Conservation (phyloP, 2,797 vertebrate genomes). For the Euphonia xanthogaster region DNA sequence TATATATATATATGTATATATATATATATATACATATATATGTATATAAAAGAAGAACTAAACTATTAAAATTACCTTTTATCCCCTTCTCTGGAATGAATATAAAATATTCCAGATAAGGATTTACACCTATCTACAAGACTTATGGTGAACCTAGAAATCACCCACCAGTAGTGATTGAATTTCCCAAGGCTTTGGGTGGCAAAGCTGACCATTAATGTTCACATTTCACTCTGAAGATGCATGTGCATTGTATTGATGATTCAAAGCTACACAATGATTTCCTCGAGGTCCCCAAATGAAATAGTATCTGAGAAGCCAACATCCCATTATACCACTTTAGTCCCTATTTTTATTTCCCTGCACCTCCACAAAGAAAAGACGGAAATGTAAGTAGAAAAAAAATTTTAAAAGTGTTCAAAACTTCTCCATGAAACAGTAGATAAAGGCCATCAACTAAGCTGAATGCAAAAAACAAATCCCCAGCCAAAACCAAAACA, state of each 20-base stretch:
- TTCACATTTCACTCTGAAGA: background rate
- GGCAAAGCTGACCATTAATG: background rate
- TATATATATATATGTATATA: accelerated
- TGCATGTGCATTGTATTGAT: accelerated
- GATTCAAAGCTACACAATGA: background rate
- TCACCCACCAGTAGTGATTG: background rate
- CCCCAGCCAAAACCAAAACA: background rate
- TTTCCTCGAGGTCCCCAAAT: background rate
- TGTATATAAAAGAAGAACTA: background rate
- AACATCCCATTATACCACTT: background rate
- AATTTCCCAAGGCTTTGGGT: background rate
- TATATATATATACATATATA: background rate
- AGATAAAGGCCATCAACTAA: background rate
- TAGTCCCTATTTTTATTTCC: background rate
- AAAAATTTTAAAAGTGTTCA: background rate
- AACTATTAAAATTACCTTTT: background rate
- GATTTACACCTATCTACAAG: background rate
- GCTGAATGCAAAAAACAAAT: background rate
- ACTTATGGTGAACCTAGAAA: background rate
- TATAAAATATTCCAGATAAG: background rate
- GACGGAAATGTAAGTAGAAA: background rate
- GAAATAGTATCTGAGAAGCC: background rate
- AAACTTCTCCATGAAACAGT: background rate
- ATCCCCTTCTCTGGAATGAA: background rate
- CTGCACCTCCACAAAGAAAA: background rate